Evolutionary conservation across 2,888 invertebrate genomes (phyloP), one percentile per base, ranked within the genome.

Genomic region (Melinaea menophilus): DNA sequence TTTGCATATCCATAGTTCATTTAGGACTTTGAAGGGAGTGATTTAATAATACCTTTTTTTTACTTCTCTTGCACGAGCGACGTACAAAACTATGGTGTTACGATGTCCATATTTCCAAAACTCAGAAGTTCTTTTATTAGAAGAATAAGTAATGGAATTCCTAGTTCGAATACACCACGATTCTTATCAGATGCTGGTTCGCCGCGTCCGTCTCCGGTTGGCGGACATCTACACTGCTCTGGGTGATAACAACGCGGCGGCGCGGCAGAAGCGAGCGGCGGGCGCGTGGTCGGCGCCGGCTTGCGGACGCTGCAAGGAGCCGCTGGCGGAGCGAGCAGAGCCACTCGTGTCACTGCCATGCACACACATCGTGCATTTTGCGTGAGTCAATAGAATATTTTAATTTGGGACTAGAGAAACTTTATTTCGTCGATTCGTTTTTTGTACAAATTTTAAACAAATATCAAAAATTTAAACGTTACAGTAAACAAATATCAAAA

Each of bases 321-420:
- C 95, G 2, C 94, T 97, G 69, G 93, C 94, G 0, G 84, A 84
- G 5, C 75, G 81, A 5, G 78, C 89, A 0, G 86, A 88, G 70
- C 85, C 89, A 22, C 88, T 97, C 55, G 96, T 97, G 72, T 95
- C 95, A 13, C 86, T 97, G 71, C 96, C 96, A 2, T 97, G 97
- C 86, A 94, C 96, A 3, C 97, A 97, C 79, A 96, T 97, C 71
- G 92, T 97, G 57, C 97, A 97, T 78, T 94, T 95, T 55, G 94
- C 95, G 96, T 95, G 47, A 78, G 86, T 82, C 2, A 9, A 51
- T 2, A 37, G 37, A 41, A 41, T 41, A 11, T 41, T 9, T 9
- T 41, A 9, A 9, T 41, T 41, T 41, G 41, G 9, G 2, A 41
- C 41, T 9, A 41, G 3, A 41, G 2, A 5, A 11, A 9, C 41